phyloP scores from a whole-genome alignment of 2,797 vertebrate genomes.

The Squalus acanthias region DNA sequence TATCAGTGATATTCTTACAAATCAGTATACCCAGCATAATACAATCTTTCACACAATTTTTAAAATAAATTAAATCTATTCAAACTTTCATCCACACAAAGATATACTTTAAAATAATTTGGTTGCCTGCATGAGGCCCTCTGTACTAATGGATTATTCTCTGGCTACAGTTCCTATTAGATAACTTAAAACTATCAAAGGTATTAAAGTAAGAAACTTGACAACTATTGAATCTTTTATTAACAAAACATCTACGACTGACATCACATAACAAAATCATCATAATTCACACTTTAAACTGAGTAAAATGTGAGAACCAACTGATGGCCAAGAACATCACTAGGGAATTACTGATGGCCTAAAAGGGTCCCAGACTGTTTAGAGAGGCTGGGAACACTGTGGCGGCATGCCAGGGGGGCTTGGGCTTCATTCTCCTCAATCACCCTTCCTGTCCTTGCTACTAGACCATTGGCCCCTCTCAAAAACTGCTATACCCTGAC shows the following conservation, averaged over 20 bases:
- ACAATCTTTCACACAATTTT: neutral
- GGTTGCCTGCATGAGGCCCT: neutral
- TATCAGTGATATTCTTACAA: neutral
- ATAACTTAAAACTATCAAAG: neutral
- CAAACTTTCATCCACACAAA: neutral
- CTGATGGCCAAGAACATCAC: neutral
- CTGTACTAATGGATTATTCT: neutral
- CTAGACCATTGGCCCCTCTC: neutral
- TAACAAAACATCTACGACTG: neutral
- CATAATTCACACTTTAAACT: neutral
- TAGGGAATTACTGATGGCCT: neutral
- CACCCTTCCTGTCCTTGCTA: neutral
- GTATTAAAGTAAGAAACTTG: neutral
- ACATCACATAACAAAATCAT: neutral
- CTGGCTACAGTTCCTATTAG: neutral
- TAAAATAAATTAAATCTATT: neutral
- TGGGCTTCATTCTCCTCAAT: neutral
- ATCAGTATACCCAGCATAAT: neutral
- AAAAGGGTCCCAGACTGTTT: neutral
- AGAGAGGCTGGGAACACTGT: neutral
- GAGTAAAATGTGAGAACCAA: neutral
- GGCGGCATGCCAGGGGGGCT: neutral
- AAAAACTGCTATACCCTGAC: neutral
- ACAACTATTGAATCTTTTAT: neutral
- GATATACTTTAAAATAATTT: neutral